Evolutionary conservation across 2,113 vertebrate genomes (phyloP).

Genomic region (Caranx melampygus): DNA sequence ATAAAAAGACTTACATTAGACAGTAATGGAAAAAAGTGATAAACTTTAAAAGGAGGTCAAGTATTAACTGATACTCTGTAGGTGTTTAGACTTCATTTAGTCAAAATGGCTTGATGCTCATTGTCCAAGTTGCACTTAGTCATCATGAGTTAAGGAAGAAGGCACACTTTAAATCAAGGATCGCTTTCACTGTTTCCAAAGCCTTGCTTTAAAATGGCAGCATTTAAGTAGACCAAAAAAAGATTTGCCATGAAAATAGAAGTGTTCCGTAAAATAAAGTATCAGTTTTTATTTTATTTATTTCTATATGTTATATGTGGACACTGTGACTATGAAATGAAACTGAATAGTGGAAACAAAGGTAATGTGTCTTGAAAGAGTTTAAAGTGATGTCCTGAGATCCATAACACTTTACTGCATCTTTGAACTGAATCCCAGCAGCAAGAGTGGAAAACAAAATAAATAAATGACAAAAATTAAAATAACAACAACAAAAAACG

Average conservation of each 20-base stretch:
- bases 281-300: not conserved
- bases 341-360: conserved; percentile 8
- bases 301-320: conserved; percentile 1
- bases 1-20: not conserved
- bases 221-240: conserved; percentile 10
- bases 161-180: conserved; percentile 58
- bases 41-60: not conserved
- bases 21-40: not conserved
- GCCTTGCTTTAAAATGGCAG: conserved; percentile 35
- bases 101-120: not conserved
- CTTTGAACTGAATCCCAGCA: conserved; percentile 37
- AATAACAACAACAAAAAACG: not conserved
- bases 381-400: not conserved
- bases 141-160: conserved; percentile 37
- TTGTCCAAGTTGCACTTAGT: conserved; percentile 26
- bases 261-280: conserved; percentile 8
- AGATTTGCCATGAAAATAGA: conserved; percentile 23
- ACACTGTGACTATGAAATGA: conserved; percentile 23
- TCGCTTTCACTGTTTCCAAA: conserved; percentile 24
- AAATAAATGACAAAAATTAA: conserved; percentile 29
- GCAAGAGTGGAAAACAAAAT: conserved; percentile 32
- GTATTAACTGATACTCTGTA: conserved; percentile 11
- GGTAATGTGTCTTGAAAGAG: not conserved
- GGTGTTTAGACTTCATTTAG: conserved; percentile 10
- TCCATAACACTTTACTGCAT: conserved; percentile 26